Evolutionary conservation across 2,113 vertebrate species (phyloP), one percentile per base, ranked within the genome.

Genomic region (Condylura cristata): DNA sequence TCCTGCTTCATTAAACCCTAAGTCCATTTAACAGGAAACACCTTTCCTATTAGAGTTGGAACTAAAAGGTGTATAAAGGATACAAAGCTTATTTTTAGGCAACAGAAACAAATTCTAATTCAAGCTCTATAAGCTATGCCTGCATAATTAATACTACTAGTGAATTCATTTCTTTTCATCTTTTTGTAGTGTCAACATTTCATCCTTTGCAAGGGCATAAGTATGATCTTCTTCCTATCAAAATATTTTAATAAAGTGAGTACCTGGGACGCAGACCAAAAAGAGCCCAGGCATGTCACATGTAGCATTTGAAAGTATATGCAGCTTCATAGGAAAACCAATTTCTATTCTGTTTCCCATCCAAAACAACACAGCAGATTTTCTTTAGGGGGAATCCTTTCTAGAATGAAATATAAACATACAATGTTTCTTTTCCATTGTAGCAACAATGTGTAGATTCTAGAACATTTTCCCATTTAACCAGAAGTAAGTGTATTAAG

Each of bases 1-100:
- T 88, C 53, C 48, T 78, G 90, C 84, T 94, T 96, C 95, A 65
- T 90, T 97, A 90, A 81, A 48, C 65, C 78, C 2, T 41, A 89
- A 85, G 68, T 70, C 44, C 56, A 81, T 53, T 82, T 96, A 91
- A 89, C 26, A 48, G 46, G 60, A 90, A 92, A 58, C 16, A 72
- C 30, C n/a, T 66, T 89, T 46, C 8, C 78, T 78, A 75, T 26
- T 30, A 70, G 28, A 93, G 93, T 7, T 63, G 91, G n/a, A n/a
- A 70, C 51, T 87, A 34, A 87, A 89, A 89, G 82, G 82, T 11
- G 58, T 85, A 90, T 28, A 71, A 94, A 91, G 4, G 61, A 76
- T 76, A 91, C 84, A 83, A 89, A 39, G 44, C 34, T 94, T 97
- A 75, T 70, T 90, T 95, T 84, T 89, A 78, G 66, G 48, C 68